phyloP scores from a whole-genome alignment of 1,140 invertebrate species.

The Hylaeus anthracinus region DNA sequence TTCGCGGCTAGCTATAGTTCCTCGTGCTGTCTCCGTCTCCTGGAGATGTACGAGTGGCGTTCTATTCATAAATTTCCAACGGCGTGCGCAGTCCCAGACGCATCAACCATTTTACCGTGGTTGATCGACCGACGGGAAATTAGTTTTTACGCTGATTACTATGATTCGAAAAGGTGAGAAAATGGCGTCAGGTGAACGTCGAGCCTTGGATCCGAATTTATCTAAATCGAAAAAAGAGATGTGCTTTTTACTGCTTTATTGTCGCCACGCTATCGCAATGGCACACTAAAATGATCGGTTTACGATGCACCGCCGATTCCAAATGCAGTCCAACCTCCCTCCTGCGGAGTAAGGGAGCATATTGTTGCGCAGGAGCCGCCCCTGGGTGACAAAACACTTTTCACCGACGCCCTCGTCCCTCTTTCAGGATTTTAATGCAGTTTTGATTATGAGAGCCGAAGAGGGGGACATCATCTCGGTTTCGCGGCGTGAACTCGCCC shows the following conservation, averaged over 20 bases:
- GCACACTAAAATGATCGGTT: constrained; percentile 38
- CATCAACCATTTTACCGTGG: not conserved
- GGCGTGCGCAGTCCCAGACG: too few relatives aligned
- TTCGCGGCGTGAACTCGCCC: constrained; percentile 39
- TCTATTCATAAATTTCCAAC: not conserved
- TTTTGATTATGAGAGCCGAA: constrained; percentile 64
- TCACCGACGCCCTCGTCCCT: constrained; percentile 49
- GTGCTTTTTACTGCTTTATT: constrained; percentile 27
- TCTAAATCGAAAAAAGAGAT: too few relatives aligned
- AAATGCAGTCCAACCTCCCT: not conserved
- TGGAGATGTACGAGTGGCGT: not conserved
- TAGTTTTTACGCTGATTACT: constrained; percentile 18
- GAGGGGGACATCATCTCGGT: constrained; percentile 24
- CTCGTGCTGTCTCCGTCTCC: not conserved
- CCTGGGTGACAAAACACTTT: constrained; percentile 71
- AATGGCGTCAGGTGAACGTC: not conserved
- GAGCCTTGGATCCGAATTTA: too few relatives aligned
- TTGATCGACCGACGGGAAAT: not conserved
- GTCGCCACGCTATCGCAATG: constrained; percentile 35
- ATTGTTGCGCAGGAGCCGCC: constrained; percentile 56
- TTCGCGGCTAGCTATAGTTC: too few relatives aligned
- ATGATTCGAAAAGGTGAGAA: not conserved
- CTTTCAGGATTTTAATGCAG: constrained; percentile 71
- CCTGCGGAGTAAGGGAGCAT: constrained; percentile 51
- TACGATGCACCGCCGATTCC: constrained; percentile 18